Percentiles rank a stretch among this genome's conserved stretches.
Conservation (phyloP, 2,113 vertebrate species). For the Tachuris rubrigastra region DNA sequence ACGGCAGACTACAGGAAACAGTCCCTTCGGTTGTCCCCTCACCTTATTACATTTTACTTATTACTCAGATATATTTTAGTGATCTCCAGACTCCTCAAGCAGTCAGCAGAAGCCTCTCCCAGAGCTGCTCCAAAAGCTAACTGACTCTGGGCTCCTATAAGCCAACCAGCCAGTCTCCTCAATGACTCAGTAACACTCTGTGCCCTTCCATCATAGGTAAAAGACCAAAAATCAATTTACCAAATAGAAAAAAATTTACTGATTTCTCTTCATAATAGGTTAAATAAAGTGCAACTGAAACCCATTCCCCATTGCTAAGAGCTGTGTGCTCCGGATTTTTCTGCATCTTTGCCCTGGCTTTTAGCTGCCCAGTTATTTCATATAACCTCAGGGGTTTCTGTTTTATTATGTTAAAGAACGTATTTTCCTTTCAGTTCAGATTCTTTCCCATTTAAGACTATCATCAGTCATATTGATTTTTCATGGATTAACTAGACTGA, state of each 20-base stretch:
- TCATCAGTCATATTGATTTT: not conserved
- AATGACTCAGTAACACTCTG: not conserved
- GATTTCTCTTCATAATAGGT: not conserved
- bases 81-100: not conserved
- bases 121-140: not conserved
- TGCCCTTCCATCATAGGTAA: not conserved
- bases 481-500: not conserved
- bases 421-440: not conserved
- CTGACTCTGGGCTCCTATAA: not conserved
- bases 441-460: not conserved
- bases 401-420: not conserved
- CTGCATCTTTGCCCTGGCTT: not conserved
- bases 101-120: not conserved
- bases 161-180: not conserved
- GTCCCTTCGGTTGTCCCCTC: not conserved
- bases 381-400: not conserved
- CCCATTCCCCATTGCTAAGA: not conserved
- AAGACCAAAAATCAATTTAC: not conserved
- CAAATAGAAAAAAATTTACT: not conserved
- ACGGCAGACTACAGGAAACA: not conserved
- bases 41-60: not conserved
- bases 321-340: not conserved
- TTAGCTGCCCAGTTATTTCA: not conserved
- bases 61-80: rapidly evolving
- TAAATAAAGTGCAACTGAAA: not conserved